A percentile compares a stretch with the other conserved stretches of the same genome.
These are phyloP conservation scores for Mormyrus lacerda DNA, from an alignment of 2,113 vertebrate species.

Conservation along the genomic window DNA sequence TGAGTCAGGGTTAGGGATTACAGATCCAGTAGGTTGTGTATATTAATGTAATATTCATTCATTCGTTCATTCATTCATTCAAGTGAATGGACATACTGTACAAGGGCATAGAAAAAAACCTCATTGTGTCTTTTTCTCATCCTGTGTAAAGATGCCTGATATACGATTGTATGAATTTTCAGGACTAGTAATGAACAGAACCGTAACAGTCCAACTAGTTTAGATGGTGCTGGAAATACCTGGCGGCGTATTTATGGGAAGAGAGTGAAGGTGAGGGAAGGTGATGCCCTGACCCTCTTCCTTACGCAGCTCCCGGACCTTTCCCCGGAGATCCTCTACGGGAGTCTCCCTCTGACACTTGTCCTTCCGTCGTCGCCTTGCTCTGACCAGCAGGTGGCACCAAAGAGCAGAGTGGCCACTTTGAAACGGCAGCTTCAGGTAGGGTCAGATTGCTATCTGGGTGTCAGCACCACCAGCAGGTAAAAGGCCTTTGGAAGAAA, in stretches of 20 bases:
- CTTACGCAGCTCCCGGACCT: background rate
- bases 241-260: background rate
- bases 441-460: background rate
- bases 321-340: slow-evolving; percentile 72
- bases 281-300: background rate
- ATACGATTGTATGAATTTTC: background rate
- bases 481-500: background rate
- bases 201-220: background rate
- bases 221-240: background rate
- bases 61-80: background rate
- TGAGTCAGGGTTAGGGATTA: background rate
- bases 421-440: slow-evolving; percentile 74
- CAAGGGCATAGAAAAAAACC: background rate
- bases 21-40: background rate
- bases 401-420: slow-evolving; percentile 60
- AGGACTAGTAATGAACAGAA: background rate
- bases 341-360: slow-evolving; percentile 57
- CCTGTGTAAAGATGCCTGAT: background rate
- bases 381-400: slow-evolving; percentile 57
- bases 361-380: slow-evolving; percentile 40
- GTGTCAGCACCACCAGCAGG: background rate
- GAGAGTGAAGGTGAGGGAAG: background rate
- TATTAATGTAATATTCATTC: background rate
- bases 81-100: background rate
- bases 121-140: background rate